Evolutionary conservation across 2,888 invertebrate species (phyloP).

Genomic region (Meloe dianella): DNA sequence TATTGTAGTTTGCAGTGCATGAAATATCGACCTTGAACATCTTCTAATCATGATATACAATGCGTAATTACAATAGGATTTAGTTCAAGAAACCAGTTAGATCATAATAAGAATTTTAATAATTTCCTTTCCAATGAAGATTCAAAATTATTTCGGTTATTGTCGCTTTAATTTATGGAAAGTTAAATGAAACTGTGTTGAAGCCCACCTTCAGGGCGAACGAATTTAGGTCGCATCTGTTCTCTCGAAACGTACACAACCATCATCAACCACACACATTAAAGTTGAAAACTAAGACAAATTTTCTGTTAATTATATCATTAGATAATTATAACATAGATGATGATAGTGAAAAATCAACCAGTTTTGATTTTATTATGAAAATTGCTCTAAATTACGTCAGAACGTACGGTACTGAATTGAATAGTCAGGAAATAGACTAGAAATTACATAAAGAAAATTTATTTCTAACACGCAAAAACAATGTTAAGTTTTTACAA

Average conservation of each 20-base stretch:
- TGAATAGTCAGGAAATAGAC: no score
- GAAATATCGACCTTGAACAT: background rate
- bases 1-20: background rate
- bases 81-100: background rate
- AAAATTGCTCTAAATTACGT: background rate
- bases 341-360: background rate
- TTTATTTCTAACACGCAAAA: conserved; percentile 3
- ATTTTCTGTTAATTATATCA: background rate
- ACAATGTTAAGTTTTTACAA: conserved; percentile 18
- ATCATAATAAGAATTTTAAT: background rate
- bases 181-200: conserved; percentile 45
- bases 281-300: background rate
- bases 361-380: background rate
- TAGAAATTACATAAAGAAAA: background rate
- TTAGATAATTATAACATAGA: background rate
- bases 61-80: background rate
- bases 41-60: background rate
- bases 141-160: background rate
- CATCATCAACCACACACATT: background rate
- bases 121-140: no score
- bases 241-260: conserved; percentile 26
- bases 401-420: background rate
- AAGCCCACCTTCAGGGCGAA: conserved; percentile 42
- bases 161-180: conserved; percentile 35
- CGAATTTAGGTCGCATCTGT: conserved; percentile 47